phyloP scores from a whole-genome alignment of 2,113 vertebrate species.

The Poecilia latipinna region DNA sequence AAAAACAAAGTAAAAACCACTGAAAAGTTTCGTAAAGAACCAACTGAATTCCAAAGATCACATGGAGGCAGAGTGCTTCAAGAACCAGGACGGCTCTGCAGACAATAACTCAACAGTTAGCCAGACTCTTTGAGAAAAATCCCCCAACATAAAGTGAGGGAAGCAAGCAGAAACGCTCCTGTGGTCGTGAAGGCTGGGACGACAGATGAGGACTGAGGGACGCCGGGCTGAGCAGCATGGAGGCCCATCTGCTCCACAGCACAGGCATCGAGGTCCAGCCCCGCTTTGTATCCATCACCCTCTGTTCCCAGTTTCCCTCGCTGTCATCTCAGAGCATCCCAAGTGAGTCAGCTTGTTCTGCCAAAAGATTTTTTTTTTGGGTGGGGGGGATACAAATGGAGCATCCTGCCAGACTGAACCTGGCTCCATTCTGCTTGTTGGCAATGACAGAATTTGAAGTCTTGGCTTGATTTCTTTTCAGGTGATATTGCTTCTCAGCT shows the following conservation, averaged over 20 bases:
- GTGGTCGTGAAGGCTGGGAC: slow-evolving; percentile 36
- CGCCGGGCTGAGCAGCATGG: slow-evolving; percentile 46
- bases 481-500: slow-evolving; percentile 18
- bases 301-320: slow-evolving; percentile 38
- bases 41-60: slow-evolving; percentile 26
- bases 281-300: slow-evolving; percentile 52
- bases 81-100: slow-evolving; percentile 21
- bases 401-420: slow-evolving; percentile 60
- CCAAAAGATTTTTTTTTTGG: slow-evolving; percentile 49
- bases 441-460: slow-evolving; percentile 32
- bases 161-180: slow-evolving; percentile 53
- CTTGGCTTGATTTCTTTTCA: slow-evolving; percentile 5
- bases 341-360: slow-evolving; percentile 13
- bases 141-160: slow-evolving; percentile 13
- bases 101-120: slow-evolving; percentile 56
- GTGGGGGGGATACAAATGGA: slow-evolving; percentile 22
- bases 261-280: slow-evolving; percentile 21
- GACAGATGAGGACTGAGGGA: slow-evolving; percentile 58
- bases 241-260: slow-evolving; percentile 69
- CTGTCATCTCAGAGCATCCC: slow-evolving; percentile 49
- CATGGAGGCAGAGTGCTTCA: slow-evolving; percentile 15
- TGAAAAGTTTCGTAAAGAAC: background rate
- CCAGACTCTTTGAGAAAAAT: slow-evolving; percentile 28
- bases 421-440: slow-evolving; percentile 55
- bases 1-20: background rate